phyloP scores from a whole-genome alignment of 1,140 invertebrate genomes.

The Aphelinus certus region DNA sequence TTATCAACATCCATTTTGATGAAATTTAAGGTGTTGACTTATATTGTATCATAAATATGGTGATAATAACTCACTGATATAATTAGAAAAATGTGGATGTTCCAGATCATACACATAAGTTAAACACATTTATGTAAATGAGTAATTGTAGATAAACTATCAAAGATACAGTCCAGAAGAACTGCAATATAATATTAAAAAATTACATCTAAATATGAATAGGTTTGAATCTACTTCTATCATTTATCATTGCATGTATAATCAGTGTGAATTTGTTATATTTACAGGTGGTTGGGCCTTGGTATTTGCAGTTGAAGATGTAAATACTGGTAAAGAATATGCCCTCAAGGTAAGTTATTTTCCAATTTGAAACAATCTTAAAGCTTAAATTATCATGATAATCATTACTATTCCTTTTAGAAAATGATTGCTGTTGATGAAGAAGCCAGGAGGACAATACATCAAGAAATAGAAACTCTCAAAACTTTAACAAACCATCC shows the following conservation, averaged over 20 bases:
- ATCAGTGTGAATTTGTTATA: constrained; percentile 27
- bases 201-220: too few species aligned
- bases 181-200: too few species aligned
- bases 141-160: too few species aligned
- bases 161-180: too few species aligned
- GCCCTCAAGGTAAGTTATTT: constrained; percentile 77
- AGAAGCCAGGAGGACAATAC: constrained; percentile 78
- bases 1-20: too few species aligned
- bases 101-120: too few species aligned
- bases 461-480: constrained; percentile 82
- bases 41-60: too few species aligned
- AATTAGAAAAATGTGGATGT: too few species aligned
- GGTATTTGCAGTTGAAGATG: constrained; percentile 92
- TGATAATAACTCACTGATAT: too few species aligned
- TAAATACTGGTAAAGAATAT: constrained; percentile 86
- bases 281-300: constrained; percentile 90
- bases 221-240: too few species aligned
- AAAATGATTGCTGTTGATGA: constrained; percentile 82
- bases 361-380: constrained; percentile 9
- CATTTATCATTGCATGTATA: not conserved
- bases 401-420: constrained; percentile 55
- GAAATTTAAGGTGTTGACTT: too few species aligned
- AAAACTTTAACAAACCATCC: constrained; percentile 81
- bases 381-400: not conserved
- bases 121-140: too few species aligned